Base-by-base conservation (phyloP, 2,113 vertebrate genomes). In the Empidonax traillii region DNA sequence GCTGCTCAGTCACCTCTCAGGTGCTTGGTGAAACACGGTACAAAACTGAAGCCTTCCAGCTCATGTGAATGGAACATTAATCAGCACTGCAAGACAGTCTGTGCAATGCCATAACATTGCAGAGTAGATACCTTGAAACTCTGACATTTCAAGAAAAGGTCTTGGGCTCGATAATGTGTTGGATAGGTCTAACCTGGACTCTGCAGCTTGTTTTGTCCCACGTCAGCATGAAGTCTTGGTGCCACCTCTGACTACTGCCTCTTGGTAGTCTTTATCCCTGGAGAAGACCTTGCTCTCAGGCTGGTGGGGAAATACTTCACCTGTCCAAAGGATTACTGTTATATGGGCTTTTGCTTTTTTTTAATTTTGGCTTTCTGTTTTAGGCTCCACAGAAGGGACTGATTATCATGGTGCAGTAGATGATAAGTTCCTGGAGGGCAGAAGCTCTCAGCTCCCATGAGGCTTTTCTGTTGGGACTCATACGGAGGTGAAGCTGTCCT, bases 181-280 rank as follows among this genome's bases (percentile, higher is more conserved):
- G 27, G 27, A 3, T 47, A 33, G 9, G 51, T 69, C 49, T 66
- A 46, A 76, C 14, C 16, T 7, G 1, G 19, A 19, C 14, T 31
- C 23, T 22, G 19, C 17, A 88, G 7, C 8, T 78, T 90, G 3
- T 16, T 55, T 71, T 23, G 23, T 77, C 33, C n/a, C 12, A 6
- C 2, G 31, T 31, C 23, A 55, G 2, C 24, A 24, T 25, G 31
- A 80, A 73, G 9, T 56, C 55, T 46, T 12, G 6, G 8, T 69
- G 27, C 28, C 28, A n/a, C 0, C 16, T 56, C 22, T 56, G 22
- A 25, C 46, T 23, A 9, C 33, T 68, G 24, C 37, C 49, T 86
- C 37, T 73, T 0, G 2, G 7, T 69, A 24, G 8, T 56, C 25
- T n/a, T n/a, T 8, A 4, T 0, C 2, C 4, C 20, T 19, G 13